Conservation (phyloP, 2,888 invertebrate genomes). For the Yponomeuta malinellus region DNA sequence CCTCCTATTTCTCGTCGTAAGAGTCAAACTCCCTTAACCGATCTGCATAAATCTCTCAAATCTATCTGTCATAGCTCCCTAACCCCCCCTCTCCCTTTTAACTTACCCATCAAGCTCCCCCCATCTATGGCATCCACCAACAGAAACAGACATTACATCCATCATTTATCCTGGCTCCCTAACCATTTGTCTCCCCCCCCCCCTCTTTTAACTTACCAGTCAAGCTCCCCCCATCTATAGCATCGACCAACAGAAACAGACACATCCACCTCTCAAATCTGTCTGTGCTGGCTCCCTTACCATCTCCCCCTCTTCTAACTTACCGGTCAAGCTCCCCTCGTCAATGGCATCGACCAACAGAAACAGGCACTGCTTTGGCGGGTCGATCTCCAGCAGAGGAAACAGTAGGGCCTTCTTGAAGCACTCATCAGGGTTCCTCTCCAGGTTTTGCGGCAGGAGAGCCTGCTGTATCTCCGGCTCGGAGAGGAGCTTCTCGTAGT, state of each 20-base stretch:
- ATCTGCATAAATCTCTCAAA: no score
- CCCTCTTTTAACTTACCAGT: not conserved
- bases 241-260: not conserved
- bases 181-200: no score
- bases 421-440: slow-evolving; percentile 93
- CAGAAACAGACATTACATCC: no score
- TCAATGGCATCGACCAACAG: slow-evolving; percentile 95
- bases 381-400: slow-evolving; percentile 89
- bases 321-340: slow-evolving; percentile 61
- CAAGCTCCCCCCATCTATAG: not conserved
- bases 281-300: no score
- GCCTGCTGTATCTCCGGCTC: slow-evolving; percentile 90
- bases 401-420: slow-evolving; percentile 91
- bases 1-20: no score
- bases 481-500: slow-evolving; percentile 82
- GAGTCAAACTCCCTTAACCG: no score
- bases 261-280: not conserved
- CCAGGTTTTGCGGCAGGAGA: slow-evolving; percentile 86
- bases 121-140: no score
- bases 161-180: no score
- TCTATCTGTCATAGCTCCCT: no score
- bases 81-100: no score
- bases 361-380: slow-evolving; percentile 89
- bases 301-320: not conserved
- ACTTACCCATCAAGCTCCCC: no score